Conservation (phyloP, 1,140 invertebrate species). For the Mesaphorura yosii region DNA sequence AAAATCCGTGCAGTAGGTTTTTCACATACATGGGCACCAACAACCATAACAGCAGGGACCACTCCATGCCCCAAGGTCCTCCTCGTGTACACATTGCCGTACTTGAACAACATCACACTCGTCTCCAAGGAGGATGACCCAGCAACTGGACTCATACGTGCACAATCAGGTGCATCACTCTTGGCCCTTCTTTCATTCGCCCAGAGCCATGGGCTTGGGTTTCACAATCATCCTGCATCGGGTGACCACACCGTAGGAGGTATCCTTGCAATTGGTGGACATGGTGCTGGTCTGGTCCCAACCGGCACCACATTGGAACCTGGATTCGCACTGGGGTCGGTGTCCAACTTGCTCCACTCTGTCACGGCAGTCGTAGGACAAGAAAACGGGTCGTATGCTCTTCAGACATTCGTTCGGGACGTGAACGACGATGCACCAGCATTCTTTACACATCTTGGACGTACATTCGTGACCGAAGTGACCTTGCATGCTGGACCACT, state of each 20-base stretch:
- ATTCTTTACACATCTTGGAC: constrained; percentile 12
- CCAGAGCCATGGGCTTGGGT: not conserved
- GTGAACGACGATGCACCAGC: not conserved
- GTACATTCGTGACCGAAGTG: constrained; percentile 14
- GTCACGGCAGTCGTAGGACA: constrained; percentile 13
- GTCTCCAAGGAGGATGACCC: not conserved
- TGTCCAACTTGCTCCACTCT: constrained; percentile 15
- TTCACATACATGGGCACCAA: not conserved
- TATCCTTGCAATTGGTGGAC: constrained; percentile 10
- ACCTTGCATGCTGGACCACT: constrained; percentile 3
- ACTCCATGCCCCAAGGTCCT: too few species aligned
- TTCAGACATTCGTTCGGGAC: constrained; percentile 6
- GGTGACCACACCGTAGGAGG: constrained; percentile 17
- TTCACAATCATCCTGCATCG: not conserved
- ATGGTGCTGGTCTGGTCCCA: constrained; percentile 10
- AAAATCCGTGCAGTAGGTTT: not conserved
- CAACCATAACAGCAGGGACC: too few species aligned
- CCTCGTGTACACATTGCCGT: not conserved
- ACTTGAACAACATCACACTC: constrained; percentile 1
- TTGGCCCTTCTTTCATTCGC: not conserved
- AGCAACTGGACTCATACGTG: not conserved
- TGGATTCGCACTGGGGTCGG: not conserved
- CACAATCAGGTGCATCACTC: not conserved
- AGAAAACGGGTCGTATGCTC: not conserved
- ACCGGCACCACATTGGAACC: not conserved